Percentiles rank a stretch among this genome's conserved stretches.
These are phyloP conservation scores for Nymphalis polychloros DNA, from an alignment of 2,888 invertebrate genomes.

Conservation along the genomic window DNA sequence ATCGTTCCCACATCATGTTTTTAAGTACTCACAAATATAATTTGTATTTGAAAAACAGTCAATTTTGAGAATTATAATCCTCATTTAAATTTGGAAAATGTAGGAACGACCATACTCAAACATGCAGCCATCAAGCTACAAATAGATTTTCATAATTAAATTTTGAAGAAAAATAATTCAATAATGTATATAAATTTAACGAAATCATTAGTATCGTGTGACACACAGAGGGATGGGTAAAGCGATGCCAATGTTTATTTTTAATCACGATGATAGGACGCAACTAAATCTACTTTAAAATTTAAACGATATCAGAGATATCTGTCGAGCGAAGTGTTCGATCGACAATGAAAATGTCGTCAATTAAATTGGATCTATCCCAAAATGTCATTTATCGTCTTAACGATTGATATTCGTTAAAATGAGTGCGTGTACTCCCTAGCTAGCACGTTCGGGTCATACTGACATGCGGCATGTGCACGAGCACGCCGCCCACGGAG, in stretches of 20 bases:
- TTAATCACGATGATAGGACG: slow-evolving; percentile 22
- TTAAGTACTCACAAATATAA: background rate
- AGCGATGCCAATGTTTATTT: slow-evolving; percentile 34
- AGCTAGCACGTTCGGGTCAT: no score
- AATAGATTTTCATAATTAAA: slow-evolving; percentile 36
- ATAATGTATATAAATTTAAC: slow-evolving; percentile 23
- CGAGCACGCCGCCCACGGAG: slow-evolving; percentile 92
- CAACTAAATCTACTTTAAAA: slow-evolving; percentile 31
- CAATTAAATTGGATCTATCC: no score
- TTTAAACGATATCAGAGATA: background rate
- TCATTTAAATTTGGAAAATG: slow-evolving; percentile 18
- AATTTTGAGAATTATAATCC: background rate
- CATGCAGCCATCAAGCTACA: slow-evolving; percentile 42
- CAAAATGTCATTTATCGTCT: no score
- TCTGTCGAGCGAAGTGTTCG: slow-evolving; percentile 10
- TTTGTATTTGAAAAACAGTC: background rate
- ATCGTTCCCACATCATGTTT: slow-evolving; percentile 30
- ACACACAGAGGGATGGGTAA: slow-evolving; percentile 30
- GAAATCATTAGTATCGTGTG: slow-evolving; percentile 18
- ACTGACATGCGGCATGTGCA: slow-evolving; percentile 96
- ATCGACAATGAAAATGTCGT: no score
- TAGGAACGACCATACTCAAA: slow-evolving; percentile 33
- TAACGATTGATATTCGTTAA: no score
- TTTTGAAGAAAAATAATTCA: slow-evolving; percentile 57
- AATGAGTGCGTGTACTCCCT: no score